Conservation (phyloP, 2,113 vertebrate genomes). For the Carollia perspicillata region DNA sequence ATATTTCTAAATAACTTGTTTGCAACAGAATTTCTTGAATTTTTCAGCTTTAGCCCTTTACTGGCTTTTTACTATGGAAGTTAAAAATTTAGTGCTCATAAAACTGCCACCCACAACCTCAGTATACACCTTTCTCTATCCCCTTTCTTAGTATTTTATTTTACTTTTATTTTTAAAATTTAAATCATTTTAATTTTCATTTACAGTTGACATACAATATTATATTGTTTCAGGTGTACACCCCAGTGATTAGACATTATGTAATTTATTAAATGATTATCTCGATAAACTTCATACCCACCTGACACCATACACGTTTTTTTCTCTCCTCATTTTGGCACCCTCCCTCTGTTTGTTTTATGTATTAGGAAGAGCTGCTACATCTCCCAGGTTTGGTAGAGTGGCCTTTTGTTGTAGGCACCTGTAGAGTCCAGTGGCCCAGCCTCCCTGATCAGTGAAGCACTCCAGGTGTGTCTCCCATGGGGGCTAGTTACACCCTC, state of each 20-base stretch:
- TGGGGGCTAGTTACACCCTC: neutral
- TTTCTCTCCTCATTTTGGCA: neutral
- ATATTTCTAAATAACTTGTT: neutral
- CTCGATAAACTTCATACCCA: neutral
- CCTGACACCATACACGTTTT: neutral
- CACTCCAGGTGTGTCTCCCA: neutral
- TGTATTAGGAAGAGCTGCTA: neutral
- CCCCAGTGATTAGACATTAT: neutral
- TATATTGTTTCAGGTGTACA: neutral
- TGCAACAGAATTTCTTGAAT: neutral
- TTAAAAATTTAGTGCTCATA: neutral
- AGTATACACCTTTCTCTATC: neutral
- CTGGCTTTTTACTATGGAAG: neutral
- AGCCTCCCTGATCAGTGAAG: neutral
- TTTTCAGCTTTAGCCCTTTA: neutral
- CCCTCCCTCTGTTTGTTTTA: neutral
- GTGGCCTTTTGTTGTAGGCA: neutral
- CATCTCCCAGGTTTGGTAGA: neutral
- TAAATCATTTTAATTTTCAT: neutral
- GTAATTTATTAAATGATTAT: neutral
- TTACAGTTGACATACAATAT: neutral
- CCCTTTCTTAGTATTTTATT: neutral
- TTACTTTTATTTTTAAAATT: neutral
- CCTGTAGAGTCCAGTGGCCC: neutral
- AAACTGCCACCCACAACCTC: neutral